phyloP scores from a whole-genome alignment of 2,888 invertebrate genomes.

The Bellardia bayeri region DNA sequence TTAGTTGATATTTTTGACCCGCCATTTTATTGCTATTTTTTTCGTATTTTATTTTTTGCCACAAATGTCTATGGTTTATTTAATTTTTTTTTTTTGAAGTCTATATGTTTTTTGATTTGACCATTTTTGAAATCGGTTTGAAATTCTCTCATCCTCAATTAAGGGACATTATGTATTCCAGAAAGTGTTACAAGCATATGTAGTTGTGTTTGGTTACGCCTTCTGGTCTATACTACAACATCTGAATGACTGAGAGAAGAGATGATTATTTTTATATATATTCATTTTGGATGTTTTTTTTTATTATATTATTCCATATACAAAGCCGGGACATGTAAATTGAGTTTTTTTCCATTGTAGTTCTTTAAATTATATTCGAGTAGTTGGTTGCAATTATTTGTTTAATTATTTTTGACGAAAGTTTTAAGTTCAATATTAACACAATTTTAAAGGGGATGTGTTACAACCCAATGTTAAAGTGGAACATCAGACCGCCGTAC shows the following conservation, averaged over 20 bases:
- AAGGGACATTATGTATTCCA: constrained; percentile 67
- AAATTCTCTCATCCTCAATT: constrained; percentile 53
- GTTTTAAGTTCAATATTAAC: constrained; percentile 70
- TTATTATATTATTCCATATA: constrained; percentile 63
- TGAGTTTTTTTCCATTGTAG: constrained; percentile 63
- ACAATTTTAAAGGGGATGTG: constrained; percentile 72
- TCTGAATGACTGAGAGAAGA: constrained; percentile 62
- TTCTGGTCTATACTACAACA: constrained; percentile 71
- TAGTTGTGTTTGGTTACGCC: constrained; percentile 32
- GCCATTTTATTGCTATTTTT: constrained; percentile 72
- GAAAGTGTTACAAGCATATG: constrained; percentile 49
- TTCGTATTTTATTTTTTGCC: constrained; percentile 66
- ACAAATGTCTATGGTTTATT: constrained; percentile 73
- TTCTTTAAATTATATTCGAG: constrained; percentile 70
- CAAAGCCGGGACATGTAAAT: constrained; percentile 73
- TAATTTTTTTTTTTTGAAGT: constrained; percentile 58
- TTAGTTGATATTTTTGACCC: constrained; percentile 71
- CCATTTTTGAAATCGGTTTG: constrained; percentile 69
- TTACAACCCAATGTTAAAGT: constrained; percentile 69
- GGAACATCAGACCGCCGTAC: constrained; percentile 71
- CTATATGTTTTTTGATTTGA: constrained; percentile 69
- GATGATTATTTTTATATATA: constrained; percentile 55
- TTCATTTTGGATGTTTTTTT: constrained; percentile 70
- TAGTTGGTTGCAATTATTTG: constrained; percentile 68
- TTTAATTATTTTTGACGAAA: constrained; percentile 71